Evolutionary conservation across 2,797 vertebrate species (phyloP), one percentile per base, ranked within the genome.

Genomic region (Leuciscus waleckii): DNA sequence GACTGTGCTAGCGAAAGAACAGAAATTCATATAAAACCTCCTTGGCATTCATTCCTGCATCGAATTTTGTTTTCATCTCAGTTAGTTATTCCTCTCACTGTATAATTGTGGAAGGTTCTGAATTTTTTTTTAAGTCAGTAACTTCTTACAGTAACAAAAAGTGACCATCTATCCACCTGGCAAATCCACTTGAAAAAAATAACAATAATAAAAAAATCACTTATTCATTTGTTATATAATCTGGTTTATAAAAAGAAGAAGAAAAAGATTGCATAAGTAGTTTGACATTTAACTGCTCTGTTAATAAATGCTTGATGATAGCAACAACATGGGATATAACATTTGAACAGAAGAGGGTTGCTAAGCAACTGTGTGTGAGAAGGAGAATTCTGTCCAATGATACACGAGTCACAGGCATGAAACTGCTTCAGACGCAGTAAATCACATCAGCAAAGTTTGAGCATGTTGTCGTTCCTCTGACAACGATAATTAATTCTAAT

Each of bases 361-460:
- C 94, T 93, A 92, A 90, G 95, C 93, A 95, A 96, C 95, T 90
- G 88, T 87, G 90, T 88, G 90, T 90, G 85, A 86, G 90, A 92
- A 88, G 84, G 41, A 87, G 87, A 78, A 86, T 84, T 83, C 86
- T 87, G 88, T 87, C 84, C 90, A 89, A 90, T 89, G 92, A 91
- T 91, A 92, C 77, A 92, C 43, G 71, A 79, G 80, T 80, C 56
- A 67, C 29, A 74, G 19, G 68, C 84, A 85, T 82, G 80, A 82
- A 67, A 79, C 74, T 9, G 37, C 49, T 79, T 79, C 68, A 83
- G 87, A 83, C 37, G 23, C 81, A 74, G 67, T 82, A 85, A 86
- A 88, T 82, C 85, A 85, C 58, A 68, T 81, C 58, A 81, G 41
- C 67, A 85, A 78, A 84, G 37, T 89, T 85, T 85, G 39, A 63